Evolutionary conservation across 1,140 invertebrate species (phyloP).

Genomic region (Drosophila baimaii): DNA sequence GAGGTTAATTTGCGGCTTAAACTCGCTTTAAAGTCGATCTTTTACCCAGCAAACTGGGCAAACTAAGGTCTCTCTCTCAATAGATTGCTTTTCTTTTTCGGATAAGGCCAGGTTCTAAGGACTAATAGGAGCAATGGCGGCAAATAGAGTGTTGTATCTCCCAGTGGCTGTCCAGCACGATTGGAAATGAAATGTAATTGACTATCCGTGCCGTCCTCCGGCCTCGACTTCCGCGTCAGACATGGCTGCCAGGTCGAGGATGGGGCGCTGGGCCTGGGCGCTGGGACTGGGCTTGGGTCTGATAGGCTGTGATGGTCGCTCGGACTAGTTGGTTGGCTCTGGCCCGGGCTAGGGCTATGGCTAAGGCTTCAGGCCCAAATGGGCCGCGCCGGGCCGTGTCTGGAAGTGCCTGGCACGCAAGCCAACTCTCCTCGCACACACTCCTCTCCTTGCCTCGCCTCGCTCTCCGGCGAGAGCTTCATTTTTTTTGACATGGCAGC

Average conservation of each 20-base stretch:
- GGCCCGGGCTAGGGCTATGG: conserved; percentile 16
- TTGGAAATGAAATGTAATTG: conserved; percentile 41
- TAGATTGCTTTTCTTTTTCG: too few relatives aligned
- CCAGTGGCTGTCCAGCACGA: conserved; percentile 47
- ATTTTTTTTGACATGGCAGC: conserved; percentile 74
- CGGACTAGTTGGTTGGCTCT: conserved; percentile 57
- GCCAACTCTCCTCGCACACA: conserved; percentile 32
- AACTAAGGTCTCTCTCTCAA: too few relatives aligned
- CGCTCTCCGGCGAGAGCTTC: conserved; percentile 22
- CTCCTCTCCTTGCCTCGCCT: background rate
- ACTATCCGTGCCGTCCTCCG: conserved; percentile 21
- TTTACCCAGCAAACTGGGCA: too few relatives aligned
- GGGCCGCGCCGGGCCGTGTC: conserved; percentile 64
- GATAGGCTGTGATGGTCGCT: conserved; percentile 76
- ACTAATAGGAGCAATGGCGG: too few relatives aligned
- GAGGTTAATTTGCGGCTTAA: too few relatives aligned
- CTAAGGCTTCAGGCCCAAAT: conserved; percentile 21
- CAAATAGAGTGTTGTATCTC: background rate
- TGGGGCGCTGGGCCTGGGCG: conserved; percentile 7
- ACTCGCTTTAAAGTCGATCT: too few relatives aligned
- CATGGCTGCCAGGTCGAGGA: conserved; percentile 22
- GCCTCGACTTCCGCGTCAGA: conserved; percentile 18
- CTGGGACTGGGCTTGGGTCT: conserved; percentile 42
- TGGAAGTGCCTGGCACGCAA: conserved; percentile 74
- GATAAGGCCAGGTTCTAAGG: too few relatives aligned